A percentile compares a stretch with the other conserved stretches of the same genome.
Conservation (phyloP, 2,113 vertebrate genomes). For the Speoplatyrhinus poulsoni region DNA sequence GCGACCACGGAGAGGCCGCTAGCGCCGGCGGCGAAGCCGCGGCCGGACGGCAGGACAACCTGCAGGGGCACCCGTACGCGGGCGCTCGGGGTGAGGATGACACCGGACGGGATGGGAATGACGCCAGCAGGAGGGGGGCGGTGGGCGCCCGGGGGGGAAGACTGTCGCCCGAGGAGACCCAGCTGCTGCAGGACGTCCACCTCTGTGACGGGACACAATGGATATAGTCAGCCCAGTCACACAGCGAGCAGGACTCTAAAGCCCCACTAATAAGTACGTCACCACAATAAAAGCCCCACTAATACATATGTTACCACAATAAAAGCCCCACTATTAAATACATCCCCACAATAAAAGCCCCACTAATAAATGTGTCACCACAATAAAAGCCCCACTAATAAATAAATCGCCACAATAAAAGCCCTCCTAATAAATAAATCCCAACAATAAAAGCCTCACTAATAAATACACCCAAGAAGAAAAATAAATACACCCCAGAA, state of each 20-base stretch:
- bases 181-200: conserved; percentile 91
- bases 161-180: conserved; percentile 84
- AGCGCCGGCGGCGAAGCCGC: conserved; percentile 52
- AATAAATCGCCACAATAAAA: no score
- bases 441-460: no score
- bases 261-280: no score
- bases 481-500: no score
- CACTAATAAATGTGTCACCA: no score
- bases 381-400: no score
- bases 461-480: no score
- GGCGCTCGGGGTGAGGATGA: conserved; percentile 89
- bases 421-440: background rate
- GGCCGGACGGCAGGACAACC: conserved; percentile 76
- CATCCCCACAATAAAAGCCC: no score
- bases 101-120: conserved; percentile 88
- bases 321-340: no score
- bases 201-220: conserved; percentile 73
- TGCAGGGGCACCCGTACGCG: conserved; percentile 81
- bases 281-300: no score
- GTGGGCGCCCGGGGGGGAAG: conserved; percentile 58
- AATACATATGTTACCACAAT: no score
- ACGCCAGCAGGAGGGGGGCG: conserved; percentile 78
- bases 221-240: conserved; percentile 5
- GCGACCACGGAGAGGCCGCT: conserved; percentile 84
- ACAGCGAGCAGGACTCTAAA: background rate